phyloP scores from a whole-genome alignment of 2,888 invertebrate genomes.

The Dromius quadrimaculatus region DNA sequence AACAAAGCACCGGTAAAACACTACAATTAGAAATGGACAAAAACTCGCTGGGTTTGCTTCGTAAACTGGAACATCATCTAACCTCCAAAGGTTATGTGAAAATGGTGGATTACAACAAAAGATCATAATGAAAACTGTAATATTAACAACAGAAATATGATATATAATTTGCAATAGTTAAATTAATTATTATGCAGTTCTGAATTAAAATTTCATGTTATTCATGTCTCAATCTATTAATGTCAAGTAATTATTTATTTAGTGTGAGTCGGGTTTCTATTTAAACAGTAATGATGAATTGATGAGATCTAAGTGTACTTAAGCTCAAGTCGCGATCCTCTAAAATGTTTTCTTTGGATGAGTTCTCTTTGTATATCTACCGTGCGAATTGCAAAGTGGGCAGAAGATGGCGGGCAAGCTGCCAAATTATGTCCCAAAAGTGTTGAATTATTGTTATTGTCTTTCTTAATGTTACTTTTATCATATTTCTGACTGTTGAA shows the following conservation, averaged over 20 bases:
- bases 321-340: background rate
- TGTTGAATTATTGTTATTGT: too few species aligned
- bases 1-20: constrained; percentile 36
- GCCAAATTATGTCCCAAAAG: too few species aligned
- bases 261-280: constrained; percentile 1
- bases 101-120: too few species aligned
- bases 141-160: too few species aligned
- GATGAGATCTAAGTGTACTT: constrained; percentile 7
- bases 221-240: background rate
- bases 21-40: constrained; percentile 23
- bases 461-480: too few species aligned
- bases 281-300: constrained; percentile 9
- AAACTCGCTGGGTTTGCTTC: constrained; percentile 22
- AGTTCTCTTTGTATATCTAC: constrained; percentile 31
- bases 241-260: constrained; percentile 6
- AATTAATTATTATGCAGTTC: too few species aligned
- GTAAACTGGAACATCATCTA: too few species aligned
- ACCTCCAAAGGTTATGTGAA: too few species aligned
- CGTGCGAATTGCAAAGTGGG: constrained; percentile 33
- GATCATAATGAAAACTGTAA: too few species aligned
- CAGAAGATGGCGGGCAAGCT: constrained; percentile 9
- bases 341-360: constrained; percentile 23
- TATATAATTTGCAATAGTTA: too few species aligned
- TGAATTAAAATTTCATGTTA: background rate
- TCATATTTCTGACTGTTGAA: too few species aligned